A percentile compares a stretch with the other conserved stretches of the same genome.
phyloP scores from a whole-genome alignment of 2,797 vertebrate species.

The Acanthurus leucopareius region DNA sequence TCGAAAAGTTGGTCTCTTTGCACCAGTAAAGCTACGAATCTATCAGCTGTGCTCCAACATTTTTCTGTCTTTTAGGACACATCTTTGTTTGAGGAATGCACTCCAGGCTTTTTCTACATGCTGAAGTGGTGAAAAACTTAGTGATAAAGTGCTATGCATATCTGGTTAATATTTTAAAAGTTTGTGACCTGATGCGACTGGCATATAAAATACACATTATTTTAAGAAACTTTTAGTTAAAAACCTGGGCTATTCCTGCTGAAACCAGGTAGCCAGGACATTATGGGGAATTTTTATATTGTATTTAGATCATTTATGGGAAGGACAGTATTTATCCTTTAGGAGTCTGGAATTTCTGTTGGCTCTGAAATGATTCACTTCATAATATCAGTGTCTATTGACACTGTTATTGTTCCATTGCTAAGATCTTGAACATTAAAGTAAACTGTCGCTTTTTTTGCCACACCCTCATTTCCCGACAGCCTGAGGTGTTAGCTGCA shows the following conservation, averaged over 20 bases:
- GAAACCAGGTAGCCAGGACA: background rate
- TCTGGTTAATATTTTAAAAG: background rate
- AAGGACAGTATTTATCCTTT: background rate
- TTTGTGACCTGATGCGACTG: background rate
- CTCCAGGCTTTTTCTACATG: background rate
- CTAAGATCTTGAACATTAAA: constrained; percentile 46
- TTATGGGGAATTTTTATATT: background rate
- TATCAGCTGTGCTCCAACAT: too few relatives aligned
- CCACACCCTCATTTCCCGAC: constrained; percentile 51
- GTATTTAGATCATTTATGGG: background rate
- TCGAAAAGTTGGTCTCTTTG: too few relatives aligned
- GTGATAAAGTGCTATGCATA: background rate
- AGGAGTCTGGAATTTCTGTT: constrained; percentile 26
- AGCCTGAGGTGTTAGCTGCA: constrained; percentile 61
- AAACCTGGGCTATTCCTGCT: background rate
- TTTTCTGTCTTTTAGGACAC: background rate
- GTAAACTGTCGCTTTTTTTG: constrained; percentile 14
- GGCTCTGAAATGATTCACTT: background rate
- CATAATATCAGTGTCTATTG: constrained; percentile 15
- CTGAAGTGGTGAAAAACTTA: background rate
- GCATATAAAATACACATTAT: background rate
- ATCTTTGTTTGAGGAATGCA: background rate
- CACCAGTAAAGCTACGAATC: too few relatives aligned
- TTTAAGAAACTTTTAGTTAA: background rate
- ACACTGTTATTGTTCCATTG: constrained; percentile 59